Evolutionary conservation across 2,888 invertebrate genomes (phyloP).

Genomic region (Rhagonycha fulva): DNA sequence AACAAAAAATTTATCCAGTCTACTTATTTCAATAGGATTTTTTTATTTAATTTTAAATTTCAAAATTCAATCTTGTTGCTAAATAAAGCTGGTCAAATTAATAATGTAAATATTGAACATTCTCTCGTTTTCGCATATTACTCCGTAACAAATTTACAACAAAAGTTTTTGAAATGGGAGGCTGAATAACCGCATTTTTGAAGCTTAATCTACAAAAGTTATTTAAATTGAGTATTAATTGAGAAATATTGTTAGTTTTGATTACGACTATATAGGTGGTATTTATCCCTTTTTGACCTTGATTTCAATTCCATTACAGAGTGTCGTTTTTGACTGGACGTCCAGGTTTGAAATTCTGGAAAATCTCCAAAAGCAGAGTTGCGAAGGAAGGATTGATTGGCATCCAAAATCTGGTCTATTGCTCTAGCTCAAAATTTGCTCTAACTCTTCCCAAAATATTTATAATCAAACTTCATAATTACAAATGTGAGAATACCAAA

Average conservation of each 20-base stretch:
- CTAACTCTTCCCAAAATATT: too few relatives aligned
- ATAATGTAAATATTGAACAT: neutral
- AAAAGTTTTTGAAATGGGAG: neutral
- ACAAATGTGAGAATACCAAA: too few relatives aligned
- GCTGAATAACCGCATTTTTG: neutral
- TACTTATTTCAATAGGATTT: neutral
- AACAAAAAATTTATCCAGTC: constrained; percentile 9
- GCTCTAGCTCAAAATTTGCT: too few relatives aligned
- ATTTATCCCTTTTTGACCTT: neutral
- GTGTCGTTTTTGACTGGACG: neutral
- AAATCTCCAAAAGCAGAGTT: too few relatives aligned
- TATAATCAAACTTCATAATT: too few relatives aligned
- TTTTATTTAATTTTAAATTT: neutral
- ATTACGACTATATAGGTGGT: too few relatives aligned
- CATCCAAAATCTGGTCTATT: too few relatives aligned
- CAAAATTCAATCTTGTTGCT: neutral
- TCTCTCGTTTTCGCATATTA: neutral
- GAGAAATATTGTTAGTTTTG: neutral
- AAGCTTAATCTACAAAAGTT: neutral
- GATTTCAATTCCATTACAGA: neutral
- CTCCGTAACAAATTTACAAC: neutral
- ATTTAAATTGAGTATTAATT: neutral
- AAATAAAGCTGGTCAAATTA: neutral
- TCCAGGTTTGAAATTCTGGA: neutral
- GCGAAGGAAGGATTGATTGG: too few relatives aligned